phyloP scores from a whole-genome alignment of 2,113 vertebrate species.

The Erinaceus europaeus region DNA sequence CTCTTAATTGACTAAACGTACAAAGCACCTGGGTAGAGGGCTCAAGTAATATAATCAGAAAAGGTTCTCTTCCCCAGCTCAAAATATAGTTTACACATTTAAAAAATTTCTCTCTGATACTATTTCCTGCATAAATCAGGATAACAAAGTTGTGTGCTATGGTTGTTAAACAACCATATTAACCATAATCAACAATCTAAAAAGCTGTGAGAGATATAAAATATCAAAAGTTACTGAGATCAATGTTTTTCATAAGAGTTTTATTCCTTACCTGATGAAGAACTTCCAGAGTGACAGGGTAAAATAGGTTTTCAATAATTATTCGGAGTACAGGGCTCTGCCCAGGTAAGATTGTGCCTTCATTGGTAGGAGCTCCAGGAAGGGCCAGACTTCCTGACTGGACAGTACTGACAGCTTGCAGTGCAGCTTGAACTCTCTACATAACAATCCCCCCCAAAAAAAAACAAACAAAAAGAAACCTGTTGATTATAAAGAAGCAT shows the following conservation, averaged over 20 bases:
- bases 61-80: too few relatives aligned
- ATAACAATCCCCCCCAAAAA: too few relatives aligned
- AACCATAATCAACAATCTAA: not conserved
- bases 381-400: slow-evolving; percentile 75
- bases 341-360: slow-evolving; percentile 68
- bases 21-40: too few relatives aligned
- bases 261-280: slow-evolving; percentile 87
- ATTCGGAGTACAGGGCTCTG: slow-evolving; percentile 87
- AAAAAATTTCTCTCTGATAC: slow-evolving; percentile 24
- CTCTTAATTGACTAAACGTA: too few relatives aligned
- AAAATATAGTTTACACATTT: too few relatives aligned
- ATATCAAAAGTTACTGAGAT: not conserved
- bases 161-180: slow-evolving; percentile 18
- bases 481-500: slow-evolving; percentile 2
- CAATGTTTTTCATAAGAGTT: not conserved
- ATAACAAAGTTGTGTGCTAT: not conserved
- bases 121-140: not conserved
- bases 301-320: slow-evolving; percentile 87
- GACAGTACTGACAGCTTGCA: slow-evolving; percentile 79
- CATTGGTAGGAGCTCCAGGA: slow-evolving; percentile 61
- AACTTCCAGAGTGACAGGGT: slow-evolving; percentile 86
- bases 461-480: slow-evolving; percentile 44
- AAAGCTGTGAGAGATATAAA: not conserved
- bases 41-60: too few relatives aligned
- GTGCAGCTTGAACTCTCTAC: slow-evolving; percentile 82